phyloP scores from a whole-genome alignment of 2,113 vertebrate species.

The Australoheros scitulus region DNA sequence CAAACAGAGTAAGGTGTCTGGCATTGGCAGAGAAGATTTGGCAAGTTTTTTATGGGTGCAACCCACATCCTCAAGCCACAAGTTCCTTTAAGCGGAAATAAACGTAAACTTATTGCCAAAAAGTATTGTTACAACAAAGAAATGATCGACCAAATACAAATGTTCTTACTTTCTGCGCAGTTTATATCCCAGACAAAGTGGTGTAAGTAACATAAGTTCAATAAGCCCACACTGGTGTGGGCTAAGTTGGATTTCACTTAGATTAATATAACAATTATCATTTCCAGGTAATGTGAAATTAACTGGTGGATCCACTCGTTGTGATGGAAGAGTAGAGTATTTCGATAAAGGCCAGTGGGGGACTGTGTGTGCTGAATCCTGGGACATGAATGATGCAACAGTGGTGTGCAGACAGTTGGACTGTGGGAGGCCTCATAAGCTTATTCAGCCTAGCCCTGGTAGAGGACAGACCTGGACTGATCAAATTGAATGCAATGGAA shows the following conservation, averaged over 20 bases:
- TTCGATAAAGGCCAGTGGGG: conserved; percentile 63
- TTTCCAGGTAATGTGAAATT: conserved; percentile 66
- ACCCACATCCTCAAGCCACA: too few species aligned
- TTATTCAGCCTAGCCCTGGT: conserved; percentile 38
- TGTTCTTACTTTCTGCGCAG: too few species aligned
- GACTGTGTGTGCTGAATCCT: conserved; percentile 63
- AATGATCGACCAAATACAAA: too few species aligned
- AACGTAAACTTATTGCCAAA: too few species aligned
- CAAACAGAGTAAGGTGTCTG: too few species aligned
- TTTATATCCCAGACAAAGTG: too few species aligned
- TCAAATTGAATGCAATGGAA: conserved; percentile 60
- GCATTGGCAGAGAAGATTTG: too few species aligned
- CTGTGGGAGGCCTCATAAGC: conserved; percentile 49
- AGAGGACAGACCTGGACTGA: conserved; percentile 14
- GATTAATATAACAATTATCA: not conserved
- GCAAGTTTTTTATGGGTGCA: too few species aligned
- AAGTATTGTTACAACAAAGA: too few species aligned
- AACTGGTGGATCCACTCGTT: conserved; percentile 35
- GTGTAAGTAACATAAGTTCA: too few species aligned
- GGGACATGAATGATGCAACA: conserved; percentile 55
- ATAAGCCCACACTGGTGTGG: too few species aligned
- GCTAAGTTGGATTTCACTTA: not conserved
- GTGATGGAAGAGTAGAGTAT: conserved; percentile 66
- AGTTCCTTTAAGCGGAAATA: too few species aligned
- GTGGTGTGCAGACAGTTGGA: conserved; percentile 64